These are phyloP conservation scores for Perizoma affinitatum DNA, from an alignment of 2,888 invertebrate genomes.

Conservation along the genomic window DNA sequence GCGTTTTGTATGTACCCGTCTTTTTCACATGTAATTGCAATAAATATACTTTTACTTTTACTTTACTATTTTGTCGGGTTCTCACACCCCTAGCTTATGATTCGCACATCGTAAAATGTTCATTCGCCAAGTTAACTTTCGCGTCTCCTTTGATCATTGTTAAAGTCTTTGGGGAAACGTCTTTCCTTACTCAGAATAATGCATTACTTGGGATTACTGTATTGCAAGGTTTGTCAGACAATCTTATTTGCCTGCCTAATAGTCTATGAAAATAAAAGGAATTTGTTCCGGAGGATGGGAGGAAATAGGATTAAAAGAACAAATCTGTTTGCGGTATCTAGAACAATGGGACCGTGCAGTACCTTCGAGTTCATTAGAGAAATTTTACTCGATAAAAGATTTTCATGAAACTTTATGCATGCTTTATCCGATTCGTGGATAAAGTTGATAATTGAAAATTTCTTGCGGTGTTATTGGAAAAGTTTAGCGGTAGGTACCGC, in stretches of 20 bases:
- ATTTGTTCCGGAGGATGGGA: conserved; percentile 33
- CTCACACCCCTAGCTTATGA: conserved; percentile 5
- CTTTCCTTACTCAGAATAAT: conserved; percentile 24
- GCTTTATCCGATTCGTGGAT: conserved; percentile 48
- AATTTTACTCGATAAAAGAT: conserved; percentile 42
- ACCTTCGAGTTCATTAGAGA: conserved; percentile 34
- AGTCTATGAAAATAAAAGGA: conserved; percentile 45
- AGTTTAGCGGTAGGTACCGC: conserved; percentile 57
- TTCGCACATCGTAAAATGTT: conserved; percentile 18
- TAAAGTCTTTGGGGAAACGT: conserved; percentile 43
- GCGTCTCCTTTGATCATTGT: conserved; percentile 35
- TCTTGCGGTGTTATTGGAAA: conserved; percentile 64
- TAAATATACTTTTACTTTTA: too few species aligned
- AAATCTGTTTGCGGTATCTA: conserved; percentile 42
- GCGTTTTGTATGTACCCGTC: too few species aligned
- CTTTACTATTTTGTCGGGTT: conserved; percentile 7
- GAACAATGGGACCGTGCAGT: conserved; percentile 31
- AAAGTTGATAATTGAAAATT: conserved; percentile 70
- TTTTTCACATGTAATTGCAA: too few species aligned
- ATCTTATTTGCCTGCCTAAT: conserved; percentile 46
- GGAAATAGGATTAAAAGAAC: conserved; percentile 48
- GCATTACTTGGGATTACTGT: conserved; percentile 47
- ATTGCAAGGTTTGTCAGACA: conserved; percentile 37
- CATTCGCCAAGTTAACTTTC: conserved; percentile 27
- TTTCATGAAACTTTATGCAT: conserved; percentile 41